Evolutionary conservation across 2,888 invertebrate genomes (phyloP), one percentile per base, ranked within the genome.

Genomic region (Cheiracanthium punctorium): DNA sequence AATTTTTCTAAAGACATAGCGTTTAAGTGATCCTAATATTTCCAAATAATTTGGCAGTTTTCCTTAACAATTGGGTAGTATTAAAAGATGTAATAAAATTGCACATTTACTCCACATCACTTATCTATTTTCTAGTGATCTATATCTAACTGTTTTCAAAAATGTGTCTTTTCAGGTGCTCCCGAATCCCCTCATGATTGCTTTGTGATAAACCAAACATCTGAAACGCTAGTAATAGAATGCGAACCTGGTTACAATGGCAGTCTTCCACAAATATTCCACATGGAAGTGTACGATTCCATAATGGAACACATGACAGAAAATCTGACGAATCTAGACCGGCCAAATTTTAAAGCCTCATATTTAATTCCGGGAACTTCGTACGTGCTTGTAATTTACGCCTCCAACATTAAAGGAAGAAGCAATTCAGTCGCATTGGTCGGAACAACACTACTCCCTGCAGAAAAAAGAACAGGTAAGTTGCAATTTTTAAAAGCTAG

Each of bases 361-460:
- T 76, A 81, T 69, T 75, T 89, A 14, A 69, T 79, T 24, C 80
- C 88, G 1, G 88, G 88, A 4, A 88, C 87, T 24, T 74, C 84
- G 17, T 89, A 88, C 43, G 71, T 88, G 5, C 48, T 89, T 0
- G 88, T 88, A 1, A 86, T 89, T 1, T 89, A 89, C 32, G 86
- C 89, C 7, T 88, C 88, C 48, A 89, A 89, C 72, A 79, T 85
- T 0, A 89, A 89, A 67, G 89, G 89, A 17, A 74, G 80, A 0
- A 89, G 89, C n/a, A 82, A 86, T 43, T 82, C 88, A 1, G 88
- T 89, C 0, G 88, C 82, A 0, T 52, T 89, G 1, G 86, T 86
- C 0, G 88, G 88, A 8, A 37, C 76, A 7, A 89, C 89, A 1
- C 32, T 88, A 14, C 20, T 71, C 0, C 67, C 84, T 17, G 79